These are phyloP conservation scores for Mimas tiliae DNA, from an alignment of 2,888 invertebrate genomes.

Conservation along the genomic window DNA sequence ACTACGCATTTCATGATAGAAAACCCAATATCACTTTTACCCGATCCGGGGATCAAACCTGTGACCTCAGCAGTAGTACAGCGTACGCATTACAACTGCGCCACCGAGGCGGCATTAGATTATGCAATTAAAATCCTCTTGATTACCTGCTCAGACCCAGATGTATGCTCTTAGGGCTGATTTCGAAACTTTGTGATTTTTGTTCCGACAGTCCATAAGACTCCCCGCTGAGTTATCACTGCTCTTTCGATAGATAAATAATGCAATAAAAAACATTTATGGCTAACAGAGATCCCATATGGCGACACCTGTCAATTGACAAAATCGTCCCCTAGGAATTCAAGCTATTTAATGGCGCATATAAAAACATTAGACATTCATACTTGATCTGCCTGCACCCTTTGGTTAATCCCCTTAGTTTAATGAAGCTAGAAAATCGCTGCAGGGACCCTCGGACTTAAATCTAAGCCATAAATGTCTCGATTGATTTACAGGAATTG, in stretches of 20 bases:
- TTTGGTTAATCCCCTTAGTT: conserved; percentile 74
- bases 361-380: conserved; percentile 78
- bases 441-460: conserved; percentile 50
- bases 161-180: no score
- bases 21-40: no score
- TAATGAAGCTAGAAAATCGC: conserved; percentile 72
- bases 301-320: not conserved
- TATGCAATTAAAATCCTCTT: no score
- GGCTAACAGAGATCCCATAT: not conserved
- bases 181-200: no score
- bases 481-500: conserved; percentile 15
- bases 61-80: no score
- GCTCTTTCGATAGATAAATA: not conserved
- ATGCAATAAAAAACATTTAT: not conserved
- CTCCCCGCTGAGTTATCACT: no score
- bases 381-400: conserved; percentile 78
- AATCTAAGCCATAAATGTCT: conserved; percentile 17
- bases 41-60: no score
- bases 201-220: no score
- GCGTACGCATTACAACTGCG: no score
- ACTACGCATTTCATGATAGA: no score
- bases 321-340: conserved; percentile 31
- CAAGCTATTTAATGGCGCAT: conserved; percentile 47
- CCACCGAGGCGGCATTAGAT: no score
- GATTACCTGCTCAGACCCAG: no score